A percentile compares a stretch with the other conserved stretches of the same genome.
phyloP scores from a whole-genome alignment of 2,888 invertebrate species.

The Rutpela maculata region DNA sequence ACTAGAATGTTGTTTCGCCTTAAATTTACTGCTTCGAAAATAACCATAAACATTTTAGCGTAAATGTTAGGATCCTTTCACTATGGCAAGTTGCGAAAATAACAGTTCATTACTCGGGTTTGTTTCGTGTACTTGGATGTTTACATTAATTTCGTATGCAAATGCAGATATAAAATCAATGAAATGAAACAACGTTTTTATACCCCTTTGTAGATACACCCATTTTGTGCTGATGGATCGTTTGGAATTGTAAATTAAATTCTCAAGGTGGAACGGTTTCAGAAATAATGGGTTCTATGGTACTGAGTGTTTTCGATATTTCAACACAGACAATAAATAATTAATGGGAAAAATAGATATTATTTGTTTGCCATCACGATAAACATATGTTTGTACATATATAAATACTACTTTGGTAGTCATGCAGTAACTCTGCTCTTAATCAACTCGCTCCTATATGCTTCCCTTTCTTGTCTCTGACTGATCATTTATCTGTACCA shows the following conservation, averaged over 20 bases:
- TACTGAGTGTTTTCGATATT: neutral
- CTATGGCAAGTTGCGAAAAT: conserved; percentile 16
- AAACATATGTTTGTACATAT: too few relatives aligned
- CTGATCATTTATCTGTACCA: too few relatives aligned
- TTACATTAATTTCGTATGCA: conserved; percentile 32
- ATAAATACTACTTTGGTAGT: too few relatives aligned
- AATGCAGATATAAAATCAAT: conserved; percentile 27
- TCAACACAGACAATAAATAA: too few relatives aligned
- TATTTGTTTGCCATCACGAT: too few relatives aligned
- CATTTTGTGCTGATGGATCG: conserved; percentile 18
- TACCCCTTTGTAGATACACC: conserved; percentile 23
- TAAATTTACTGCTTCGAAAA: conserved; percentile 17
- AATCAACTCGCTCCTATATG: too few relatives aligned
- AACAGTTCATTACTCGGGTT: conserved; percentile 5
- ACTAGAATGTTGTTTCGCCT: conserved; percentile 27
- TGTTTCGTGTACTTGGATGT: conserved; percentile 10
- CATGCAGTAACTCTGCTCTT: too few relatives aligned
- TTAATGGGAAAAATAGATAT: too few relatives aligned
- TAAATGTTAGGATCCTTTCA: conserved; percentile 23
- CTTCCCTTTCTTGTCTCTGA: too few relatives aligned
- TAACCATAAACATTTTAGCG: conserved; percentile 27
- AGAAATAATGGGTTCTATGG: neutral
- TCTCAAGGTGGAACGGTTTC: neutral
- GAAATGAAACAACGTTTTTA: conserved; percentile 25
- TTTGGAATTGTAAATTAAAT: neutral